phyloP scores from a whole-genome alignment of 2,113 vertebrate species.

The Podocnemis expansa region DNA sequence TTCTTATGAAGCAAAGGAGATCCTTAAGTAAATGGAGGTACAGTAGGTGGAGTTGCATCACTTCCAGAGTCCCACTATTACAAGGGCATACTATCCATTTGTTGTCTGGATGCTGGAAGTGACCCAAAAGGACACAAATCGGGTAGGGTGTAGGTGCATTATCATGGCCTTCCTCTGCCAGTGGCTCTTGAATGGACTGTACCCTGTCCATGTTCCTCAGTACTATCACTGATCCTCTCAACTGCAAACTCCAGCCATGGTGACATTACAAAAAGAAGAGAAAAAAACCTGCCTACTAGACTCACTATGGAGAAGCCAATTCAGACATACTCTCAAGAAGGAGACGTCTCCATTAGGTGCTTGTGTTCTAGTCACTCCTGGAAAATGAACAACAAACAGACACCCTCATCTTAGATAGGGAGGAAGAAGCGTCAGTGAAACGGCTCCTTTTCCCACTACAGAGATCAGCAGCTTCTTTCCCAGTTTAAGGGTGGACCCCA shows the following conservation, averaged over 20 bases:
- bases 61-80: too few species aligned
- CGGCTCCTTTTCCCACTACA: neutral
- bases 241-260: neutral
- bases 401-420: neutral
- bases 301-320: neutral
- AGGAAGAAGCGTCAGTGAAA: neutral
- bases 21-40: neutral
- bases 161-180: neutral
- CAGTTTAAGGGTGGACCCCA: neutral
- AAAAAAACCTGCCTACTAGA: neutral
- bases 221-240: neutral
- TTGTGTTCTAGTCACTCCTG: neutral
- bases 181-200: neutral
- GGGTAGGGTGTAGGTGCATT: neutral
- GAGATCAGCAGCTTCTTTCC: neutral
- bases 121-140: neutral
- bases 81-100: too few species aligned
- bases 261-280: too few species aligned
- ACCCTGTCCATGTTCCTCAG: accelerated
- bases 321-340: neutral
- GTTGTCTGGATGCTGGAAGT: too few species aligned
- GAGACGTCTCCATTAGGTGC: neutral
- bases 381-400: neutral
- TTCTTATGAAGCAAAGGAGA: neutral
- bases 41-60: neutral